Evolutionary conservation across 2,113 vertebrate genomes (phyloP), one percentile per base, ranked within the genome.

Genomic region (Neogobius melanostomus): DNA sequence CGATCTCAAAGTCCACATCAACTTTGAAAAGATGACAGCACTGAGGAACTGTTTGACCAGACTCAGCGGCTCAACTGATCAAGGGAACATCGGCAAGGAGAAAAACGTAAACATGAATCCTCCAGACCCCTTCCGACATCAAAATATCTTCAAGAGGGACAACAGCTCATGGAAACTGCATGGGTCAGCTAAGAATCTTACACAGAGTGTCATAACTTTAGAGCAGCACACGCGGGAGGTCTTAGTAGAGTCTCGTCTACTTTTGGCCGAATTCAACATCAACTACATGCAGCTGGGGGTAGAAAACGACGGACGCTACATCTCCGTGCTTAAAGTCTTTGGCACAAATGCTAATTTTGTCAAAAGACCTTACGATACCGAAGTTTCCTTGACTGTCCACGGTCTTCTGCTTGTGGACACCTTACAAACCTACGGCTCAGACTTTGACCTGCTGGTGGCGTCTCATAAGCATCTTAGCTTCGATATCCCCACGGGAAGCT

Each of bases 391-490:
- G 28, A 98, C 96, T 0, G 98, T 99, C 21, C 98, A 98, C 0
- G 97, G 97, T 1, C 92, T 99, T 48, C 87, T 99, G 2, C 87
- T 99, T 67, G 98, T 99, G 43, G 98, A 99, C 76, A 99, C 98
- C 0, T 91, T 99, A 82, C 98, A 99, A 81, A 99, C 95, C 0
- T 99, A 97, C 0, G 98, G 98, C 15, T 93, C 96, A 14, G 98
- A 99, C 84, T 99, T 99, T 82, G 98, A 99, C 83, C 95, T 99
- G 61, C 72, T 99, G 77, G 95, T 99, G 91, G 96, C 98, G 60
- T 99, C 98, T 42, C 98, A 99, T 83, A 99, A 98, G 86, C 95
- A 99, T 75, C 87, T 99, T 75, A 97, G 96, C 76, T 98, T 99
- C 74, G 97, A 99, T 73, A 87, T 96, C 65, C 98, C 97, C 12